Evolutionary conservation across 2,797 vertebrate species (phyloP).

Genomic region (Buphagus erythrorhynchus): DNA sequence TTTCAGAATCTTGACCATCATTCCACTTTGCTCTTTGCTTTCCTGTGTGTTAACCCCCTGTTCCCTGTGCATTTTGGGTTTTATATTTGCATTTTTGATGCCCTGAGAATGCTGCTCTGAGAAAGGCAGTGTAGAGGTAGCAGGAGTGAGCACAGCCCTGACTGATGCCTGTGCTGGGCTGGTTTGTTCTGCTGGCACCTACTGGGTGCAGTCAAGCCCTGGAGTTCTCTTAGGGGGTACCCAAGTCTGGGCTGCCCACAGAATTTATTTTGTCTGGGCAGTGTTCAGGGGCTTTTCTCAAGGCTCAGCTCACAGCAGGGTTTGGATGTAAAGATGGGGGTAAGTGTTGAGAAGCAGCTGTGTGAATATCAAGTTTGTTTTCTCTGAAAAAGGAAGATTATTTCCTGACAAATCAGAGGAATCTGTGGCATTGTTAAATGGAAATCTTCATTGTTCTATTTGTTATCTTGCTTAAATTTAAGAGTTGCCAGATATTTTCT

Average conservation of each 20-base stretch:
- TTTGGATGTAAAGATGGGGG: not conserved
- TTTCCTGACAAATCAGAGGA: not conserved
- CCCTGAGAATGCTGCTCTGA: not conserved
- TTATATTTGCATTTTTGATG: not conserved
- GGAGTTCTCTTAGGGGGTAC: not conserved
- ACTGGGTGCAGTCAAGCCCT: fast-evolving
- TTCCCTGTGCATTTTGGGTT: not conserved
- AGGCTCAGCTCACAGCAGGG: not conserved
- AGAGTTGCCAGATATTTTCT: not conserved
- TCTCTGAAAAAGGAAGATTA: not conserved
- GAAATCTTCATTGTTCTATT: not conserved
- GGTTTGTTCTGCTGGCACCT: not conserved
- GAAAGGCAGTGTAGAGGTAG: fast-evolving
- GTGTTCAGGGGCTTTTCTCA: not conserved
- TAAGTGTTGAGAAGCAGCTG: not conserved
- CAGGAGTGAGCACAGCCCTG: not conserved
- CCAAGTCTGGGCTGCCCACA: not conserved
- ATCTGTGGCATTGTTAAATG: not conserved
- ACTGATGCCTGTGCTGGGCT: not conserved
- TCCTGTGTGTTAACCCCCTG: not conserved
- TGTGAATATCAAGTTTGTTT: not conserved
- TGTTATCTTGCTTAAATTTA: not conserved
- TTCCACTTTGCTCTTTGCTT: not conserved
- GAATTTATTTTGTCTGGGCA: not conserved
- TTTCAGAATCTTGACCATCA: not conserved